A percentile compares a stretch with the other conserved stretches of the same genome.
phyloP scores from a whole-genome alignment of 2,113 vertebrate genomes.

The Phycodurus eques region DNA sequence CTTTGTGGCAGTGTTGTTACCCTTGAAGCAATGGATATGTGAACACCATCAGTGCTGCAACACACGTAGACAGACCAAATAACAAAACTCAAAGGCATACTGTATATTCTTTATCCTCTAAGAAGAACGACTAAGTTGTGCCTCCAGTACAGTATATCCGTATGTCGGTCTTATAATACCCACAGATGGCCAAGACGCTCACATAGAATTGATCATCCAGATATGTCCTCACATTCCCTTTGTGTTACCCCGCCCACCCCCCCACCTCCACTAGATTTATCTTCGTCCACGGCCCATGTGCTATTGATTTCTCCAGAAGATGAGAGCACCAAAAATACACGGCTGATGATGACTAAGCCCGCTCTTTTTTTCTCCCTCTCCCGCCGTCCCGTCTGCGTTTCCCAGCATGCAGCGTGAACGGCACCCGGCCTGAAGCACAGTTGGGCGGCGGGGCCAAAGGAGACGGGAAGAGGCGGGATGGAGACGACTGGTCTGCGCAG shows the following conservation, averaged over 20 bases:
- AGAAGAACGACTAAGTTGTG: too few relatives aligned
- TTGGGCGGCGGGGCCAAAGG: slow-evolving; percentile 19
- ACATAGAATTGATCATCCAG: background rate
- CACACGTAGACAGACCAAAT: too few relatives aligned
- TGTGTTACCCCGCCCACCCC: slow-evolving; percentile 19
- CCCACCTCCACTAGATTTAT: slow-evolving; percentile 19
- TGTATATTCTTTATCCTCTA: too few relatives aligned
- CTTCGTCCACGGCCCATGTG: slow-evolving; percentile 1
- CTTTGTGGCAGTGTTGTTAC: too few relatives aligned
- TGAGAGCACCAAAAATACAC: slow-evolving; percentile 54
- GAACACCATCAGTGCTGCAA: too few relatives aligned
- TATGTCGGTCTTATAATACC: too few relatives aligned
- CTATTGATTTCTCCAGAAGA: slow-evolving; percentile 62
- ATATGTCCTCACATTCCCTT: slow-evolving; percentile 13
- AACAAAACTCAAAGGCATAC: too few relatives aligned
- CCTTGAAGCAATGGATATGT: too few relatives aligned
- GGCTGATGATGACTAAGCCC: slow-evolving; percentile 47
- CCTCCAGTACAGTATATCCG: too few relatives aligned
- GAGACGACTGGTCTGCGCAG: slow-evolving; percentile 34
- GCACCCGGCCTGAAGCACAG: slow-evolving; percentile 24
- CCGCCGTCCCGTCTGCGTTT: slow-evolving; percentile 14
- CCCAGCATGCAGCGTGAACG: slow-evolving; percentile 59
- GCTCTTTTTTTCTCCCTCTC: background rate
- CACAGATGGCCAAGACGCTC: too few relatives aligned
- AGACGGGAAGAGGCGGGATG: slow-evolving; percentile 1